These are phyloP conservation scores for Drosophila lacicola DNA, from an alignment of 2,888 invertebrate genomes.

Conservation along the genomic window DNA sequence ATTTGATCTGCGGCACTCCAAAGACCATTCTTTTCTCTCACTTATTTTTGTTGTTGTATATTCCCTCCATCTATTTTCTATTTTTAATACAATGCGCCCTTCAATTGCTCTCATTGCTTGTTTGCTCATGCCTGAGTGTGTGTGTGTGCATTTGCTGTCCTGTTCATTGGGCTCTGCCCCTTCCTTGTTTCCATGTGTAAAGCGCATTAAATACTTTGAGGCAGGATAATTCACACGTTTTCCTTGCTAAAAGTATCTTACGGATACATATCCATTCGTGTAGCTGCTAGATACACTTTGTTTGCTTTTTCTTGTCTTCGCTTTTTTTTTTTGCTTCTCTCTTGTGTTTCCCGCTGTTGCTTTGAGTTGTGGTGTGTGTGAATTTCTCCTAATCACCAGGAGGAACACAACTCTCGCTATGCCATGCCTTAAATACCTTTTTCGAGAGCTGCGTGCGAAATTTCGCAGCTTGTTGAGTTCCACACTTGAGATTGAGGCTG, in stretches of 20 bases:
- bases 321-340: conserved; percentile 22
- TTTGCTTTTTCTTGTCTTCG: conserved; percentile 23
- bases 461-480: conserved; percentile 73
- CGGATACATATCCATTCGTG: conserved; percentile 55
- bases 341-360: conserved; percentile 7
- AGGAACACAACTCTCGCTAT: conserved; percentile 42
- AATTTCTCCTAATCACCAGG: conserved; percentile 30
- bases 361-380: conserved; percentile 16
- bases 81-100: conserved; percentile 46
- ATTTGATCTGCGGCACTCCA: neutral
- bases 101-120: conserved; percentile 36
- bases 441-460: conserved; percentile 75
- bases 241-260: conserved; percentile 45
- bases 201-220: conserved; percentile 80
- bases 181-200: conserved; percentile 62
- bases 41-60: conserved; percentile 6
- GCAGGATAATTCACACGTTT: conserved; percentile 78
- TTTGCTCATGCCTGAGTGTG: conserved; percentile 12
- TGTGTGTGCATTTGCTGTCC: conserved; percentile 7
- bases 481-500: conserved; percentile 25
- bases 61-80: conserved; percentile 36
- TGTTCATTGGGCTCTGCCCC: neutral
- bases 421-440: conserved; percentile 63
- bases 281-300: conserved; percentile 58
- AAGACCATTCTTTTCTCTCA: neutral